Base-by-base conservation (phyloP, 2,113 vertebrate species). In the Bos indicus region DNA sequence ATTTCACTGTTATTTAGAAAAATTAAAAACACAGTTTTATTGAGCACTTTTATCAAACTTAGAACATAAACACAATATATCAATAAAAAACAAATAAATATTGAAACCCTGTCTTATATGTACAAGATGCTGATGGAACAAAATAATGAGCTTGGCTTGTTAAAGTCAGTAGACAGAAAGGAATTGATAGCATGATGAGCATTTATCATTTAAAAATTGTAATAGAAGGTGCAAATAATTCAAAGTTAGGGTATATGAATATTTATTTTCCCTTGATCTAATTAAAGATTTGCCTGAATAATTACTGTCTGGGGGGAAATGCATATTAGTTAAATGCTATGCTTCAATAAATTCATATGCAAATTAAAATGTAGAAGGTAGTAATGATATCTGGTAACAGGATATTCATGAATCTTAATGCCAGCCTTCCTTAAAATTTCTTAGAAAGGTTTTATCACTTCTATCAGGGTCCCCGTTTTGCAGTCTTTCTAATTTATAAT, bases 241-340 rank as follows among this genome's bases (percentile, higher is more conserved):
- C 40, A 97, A 88, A 96, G 92, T 88, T 90, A 83, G 43, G 95
- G 40, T 56, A 2, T 88, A 94, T 95, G 88, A 91, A 98, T 98
- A 97, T 96, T 97, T 97, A 96, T 96, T 95, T 98, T 95, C 15
- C 46, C 81, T 95, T 94, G 59, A 91, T 95, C 95, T 97, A 97
- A 97, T 97, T 97, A 98, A 97, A 95, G 67, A 97, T 97, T 96
- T 96, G 91, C 96, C 46, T 97, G 95, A 96, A 97, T 96, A 95
- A 98, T 95, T 88, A 78, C 77, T 93, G 19, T 94, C 89, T 93
- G 33, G 56, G 62, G 62, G 88, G 54, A 98, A 97, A 97, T 94
- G 88, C 56, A 28, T 96, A 91, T 85, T 95, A 95, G 48, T 64
- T 93, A 95, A 43, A 92, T 91, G 82, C 6, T 84, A 81, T 90